Evolutionary conservation across 2,113 vertebrate genomes (phyloP).

Genomic region (Apeltes quadracus): DNA sequence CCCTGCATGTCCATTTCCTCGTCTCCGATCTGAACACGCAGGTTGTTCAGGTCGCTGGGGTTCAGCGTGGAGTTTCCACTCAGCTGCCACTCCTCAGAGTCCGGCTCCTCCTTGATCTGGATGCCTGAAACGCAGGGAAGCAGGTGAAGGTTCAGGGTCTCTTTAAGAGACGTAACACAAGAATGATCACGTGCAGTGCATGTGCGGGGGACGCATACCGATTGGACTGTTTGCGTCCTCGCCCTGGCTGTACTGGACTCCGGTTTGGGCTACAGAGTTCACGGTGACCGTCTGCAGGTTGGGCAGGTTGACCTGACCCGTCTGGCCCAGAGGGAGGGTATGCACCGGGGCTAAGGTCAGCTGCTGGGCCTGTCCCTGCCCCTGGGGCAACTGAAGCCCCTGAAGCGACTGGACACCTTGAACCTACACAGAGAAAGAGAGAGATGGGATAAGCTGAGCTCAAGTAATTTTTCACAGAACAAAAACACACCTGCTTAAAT

Average conservation of each 20-base stretch:
- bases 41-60: constrained; percentile 93
- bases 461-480: not conserved
- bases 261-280: constrained; percentile 91
- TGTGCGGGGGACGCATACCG: constrained; percentile 74
- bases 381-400: constrained; percentile 92
- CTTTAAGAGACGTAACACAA: not conserved
- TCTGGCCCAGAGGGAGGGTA: constrained; percentile 93
- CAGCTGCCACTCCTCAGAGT: constrained; percentile 97
- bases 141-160: not conserved
- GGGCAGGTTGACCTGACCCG: constrained; percentile 90
- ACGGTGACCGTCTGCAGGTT: constrained; percentile 98
- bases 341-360: constrained; percentile 97
- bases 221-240: constrained; percentile 85
- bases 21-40: constrained; percentile 92
- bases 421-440: constrained; percentile 72
- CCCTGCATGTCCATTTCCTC: constrained; percentile 90
- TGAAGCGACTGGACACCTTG: constrained; percentile 99
- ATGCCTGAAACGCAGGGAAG: constrained; percentile 83
- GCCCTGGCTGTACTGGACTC: constrained; percentile 85
- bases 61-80: constrained; percentile 94
- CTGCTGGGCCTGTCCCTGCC: constrained; percentile 87
- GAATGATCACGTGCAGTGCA: not conserved
- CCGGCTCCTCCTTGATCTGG: constrained; percentile 98
- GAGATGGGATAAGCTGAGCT: not conserved
- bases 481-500: not conserved